A percentile compares a stretch with the other conserved stretches of the same genome.
Conservation (phyloP, 2,113 vertebrate species). For the Rhabdornis inornatus region DNA sequence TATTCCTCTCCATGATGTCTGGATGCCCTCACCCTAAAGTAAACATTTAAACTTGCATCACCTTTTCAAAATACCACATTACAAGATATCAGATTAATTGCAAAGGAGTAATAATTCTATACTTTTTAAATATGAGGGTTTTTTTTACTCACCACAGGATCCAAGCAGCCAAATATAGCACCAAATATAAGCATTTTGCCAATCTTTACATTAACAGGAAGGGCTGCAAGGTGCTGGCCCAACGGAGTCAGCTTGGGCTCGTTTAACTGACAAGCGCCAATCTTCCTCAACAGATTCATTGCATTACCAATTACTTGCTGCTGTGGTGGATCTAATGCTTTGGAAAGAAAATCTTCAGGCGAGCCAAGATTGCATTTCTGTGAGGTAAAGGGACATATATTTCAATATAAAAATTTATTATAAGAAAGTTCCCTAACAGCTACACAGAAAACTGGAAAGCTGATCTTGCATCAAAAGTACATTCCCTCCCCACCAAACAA, state of each 20-base stretch:
- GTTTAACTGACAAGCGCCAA: slow-evolving; percentile 86
- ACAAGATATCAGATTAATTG: neutral
- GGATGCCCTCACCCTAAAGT: neutral
- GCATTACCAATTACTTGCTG: slow-evolving; percentile 93
- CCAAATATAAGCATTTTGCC: slow-evolving; percentile 99
- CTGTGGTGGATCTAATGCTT: slow-evolving; percentile 89
- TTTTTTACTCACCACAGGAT: slow-evolving; percentile 84
- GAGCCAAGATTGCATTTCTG: slow-evolving; percentile 95
- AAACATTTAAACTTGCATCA: neutral
- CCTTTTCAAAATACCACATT: neutral
- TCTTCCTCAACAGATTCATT: slow-evolving; percentile 87
- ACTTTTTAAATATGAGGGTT: accelerated
- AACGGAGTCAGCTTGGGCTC: slow-evolving; percentile 86
- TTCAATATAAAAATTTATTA: neutral
- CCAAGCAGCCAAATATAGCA: slow-evolving; percentile 93
- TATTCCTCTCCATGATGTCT: neutral
- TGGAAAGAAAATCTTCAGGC: slow-evolving; percentile 91
- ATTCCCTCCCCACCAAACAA: neutral
- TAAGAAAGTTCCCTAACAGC: neutral
- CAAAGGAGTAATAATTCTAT: neutral
- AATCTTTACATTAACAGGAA: slow-evolving; percentile 97
- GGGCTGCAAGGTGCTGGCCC: slow-evolving; percentile 90
- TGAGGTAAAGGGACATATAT: neutral
- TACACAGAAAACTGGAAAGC: neutral
- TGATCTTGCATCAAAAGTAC: neutral